phyloP scores from a whole-genome alignment of 2,113 vertebrate species.

The Trinectes maculatus region DNA sequence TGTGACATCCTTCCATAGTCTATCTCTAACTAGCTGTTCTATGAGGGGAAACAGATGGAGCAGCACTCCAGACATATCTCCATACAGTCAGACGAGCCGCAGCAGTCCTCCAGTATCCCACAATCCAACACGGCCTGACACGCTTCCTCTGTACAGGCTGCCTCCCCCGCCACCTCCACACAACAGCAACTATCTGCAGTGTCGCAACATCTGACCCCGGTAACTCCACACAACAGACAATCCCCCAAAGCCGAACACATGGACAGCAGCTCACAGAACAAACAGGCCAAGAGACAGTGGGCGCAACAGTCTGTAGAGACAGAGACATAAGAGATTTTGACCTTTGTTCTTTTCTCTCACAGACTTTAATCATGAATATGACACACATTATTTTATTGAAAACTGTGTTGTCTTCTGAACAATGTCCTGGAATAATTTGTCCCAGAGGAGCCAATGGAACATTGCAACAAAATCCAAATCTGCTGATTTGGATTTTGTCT shows the following conservation, averaged over 20 bases:
- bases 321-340: background rate
- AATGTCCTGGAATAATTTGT: too few species aligned
- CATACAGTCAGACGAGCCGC: constrained; percentile 82
- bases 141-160: constrained; percentile 70
- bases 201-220: constrained; percentile 60
- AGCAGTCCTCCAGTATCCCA: constrained; percentile 82
- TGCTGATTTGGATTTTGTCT: too few species aligned
- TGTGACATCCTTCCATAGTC: constrained; percentile 12
- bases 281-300: constrained; percentile 84
- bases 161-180: constrained; percentile 60
- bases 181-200: constrained; percentile 63
- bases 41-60: constrained; percentile 84
- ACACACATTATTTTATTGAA: too few species aligned
- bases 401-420: too few species aligned
- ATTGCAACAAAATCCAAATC: too few species aligned
- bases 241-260: constrained; percentile 78
- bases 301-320: constrained; percentile 80
- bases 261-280: constrained; percentile 83
- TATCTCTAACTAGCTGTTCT: constrained; percentile 34
- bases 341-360: too few species aligned
- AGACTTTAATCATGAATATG: too few species aligned
- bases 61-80: constrained; percentile 87
- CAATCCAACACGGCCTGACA: constrained; percentile 77
- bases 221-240: constrained; percentile 77
- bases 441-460: too few species aligned